Evolutionary conservation across 2,797 vertebrate genomes (phyloP), one percentile per base, ranked within the genome.

Genomic region (Esox lucius): DNA sequence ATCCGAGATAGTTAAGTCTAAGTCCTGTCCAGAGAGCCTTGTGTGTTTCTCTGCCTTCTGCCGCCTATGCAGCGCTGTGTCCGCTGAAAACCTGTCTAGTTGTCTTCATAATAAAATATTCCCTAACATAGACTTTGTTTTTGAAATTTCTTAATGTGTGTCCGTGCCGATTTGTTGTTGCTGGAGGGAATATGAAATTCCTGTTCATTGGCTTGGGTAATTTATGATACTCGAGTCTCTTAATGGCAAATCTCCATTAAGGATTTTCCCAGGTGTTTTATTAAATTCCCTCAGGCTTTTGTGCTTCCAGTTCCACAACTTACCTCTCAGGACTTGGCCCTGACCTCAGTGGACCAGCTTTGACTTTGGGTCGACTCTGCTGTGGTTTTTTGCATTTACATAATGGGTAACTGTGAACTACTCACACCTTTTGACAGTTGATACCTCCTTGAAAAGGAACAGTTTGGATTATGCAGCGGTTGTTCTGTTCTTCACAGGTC

Each of bases 1-100:
- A 96, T 99, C 90, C 95, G 69, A 85, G 95, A 96, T 73, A 71
- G 87, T 49, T 95, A 93, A 91, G 89, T 93, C 91, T 87, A 28
- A 28, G 26, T 13, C 24, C 61, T 1, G 13, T 51, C 26, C 16
- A 19, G 26, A 31, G 48, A 70, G 9, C 11, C 49, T 24, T n/a
- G 33, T 15, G 2, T 49, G 67, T 59, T 59, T 59, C 28, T 16
- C 62, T 65, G 15, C 62, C 28, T 31, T 16, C 62, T 65, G 68
- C 17, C 28, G n/a, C 19, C 39, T 33, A 68, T 66, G 75, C 39
- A 76, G 16, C 73, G 73, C 65, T 74, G 72, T 71, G 15, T 71
- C 68, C 61, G 28, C 76, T 53, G 78, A 72, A 35, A 74, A 76
- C 59, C 67, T 78, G 77, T 78, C 70, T 74, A 78, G 65, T 75